These are phyloP conservation scores for Microtus ochrogaster DNA, from an alignment of 2,113 vertebrate genomes.

Conservation along the genomic window DNA sequence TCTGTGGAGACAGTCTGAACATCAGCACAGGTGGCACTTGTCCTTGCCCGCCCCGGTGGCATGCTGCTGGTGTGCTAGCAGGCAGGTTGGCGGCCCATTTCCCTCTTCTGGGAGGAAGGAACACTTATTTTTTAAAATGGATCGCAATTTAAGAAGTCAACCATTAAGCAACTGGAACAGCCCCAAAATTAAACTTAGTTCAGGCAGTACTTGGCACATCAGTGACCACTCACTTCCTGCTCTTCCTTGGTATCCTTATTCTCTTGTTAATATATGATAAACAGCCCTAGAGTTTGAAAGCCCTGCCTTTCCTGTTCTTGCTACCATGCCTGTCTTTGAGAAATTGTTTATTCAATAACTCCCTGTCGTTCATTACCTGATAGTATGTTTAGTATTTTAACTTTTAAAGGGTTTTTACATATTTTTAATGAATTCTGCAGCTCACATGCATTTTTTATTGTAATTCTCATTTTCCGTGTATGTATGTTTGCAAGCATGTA, in stretches of 20 bases:
- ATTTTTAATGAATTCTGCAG: not conserved
- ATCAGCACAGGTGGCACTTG: fast-evolving
- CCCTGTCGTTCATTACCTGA: not conserved
- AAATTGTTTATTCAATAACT: not conserved
- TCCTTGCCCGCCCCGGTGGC: not conserved
- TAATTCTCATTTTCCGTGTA: not conserved
- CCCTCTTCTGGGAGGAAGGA: not conserved
- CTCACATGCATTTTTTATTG: not conserved
- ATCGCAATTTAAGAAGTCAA: not conserved
- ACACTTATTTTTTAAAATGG: not conserved
- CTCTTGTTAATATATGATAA: not conserved
- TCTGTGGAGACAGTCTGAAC: not conserved
- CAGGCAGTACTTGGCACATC: not conserved
- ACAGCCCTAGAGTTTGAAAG: not conserved
- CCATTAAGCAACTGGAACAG: not conserved
- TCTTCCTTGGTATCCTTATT: fast-evolving
- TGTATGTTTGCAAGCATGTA: not conserved
- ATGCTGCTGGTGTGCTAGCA: not conserved
- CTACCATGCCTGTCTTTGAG: not conserved
- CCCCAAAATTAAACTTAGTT: not conserved
- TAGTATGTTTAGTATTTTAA: not conserved
- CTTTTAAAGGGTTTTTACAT: not conserved
- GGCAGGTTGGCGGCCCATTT: not conserved
- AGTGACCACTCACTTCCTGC: too few relatives aligned
- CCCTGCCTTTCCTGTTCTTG: not conserved